Evolutionary conservation across 2,113 vertebrate genomes (phyloP).

Genomic region (Chloroceryle aenea): DNA sequence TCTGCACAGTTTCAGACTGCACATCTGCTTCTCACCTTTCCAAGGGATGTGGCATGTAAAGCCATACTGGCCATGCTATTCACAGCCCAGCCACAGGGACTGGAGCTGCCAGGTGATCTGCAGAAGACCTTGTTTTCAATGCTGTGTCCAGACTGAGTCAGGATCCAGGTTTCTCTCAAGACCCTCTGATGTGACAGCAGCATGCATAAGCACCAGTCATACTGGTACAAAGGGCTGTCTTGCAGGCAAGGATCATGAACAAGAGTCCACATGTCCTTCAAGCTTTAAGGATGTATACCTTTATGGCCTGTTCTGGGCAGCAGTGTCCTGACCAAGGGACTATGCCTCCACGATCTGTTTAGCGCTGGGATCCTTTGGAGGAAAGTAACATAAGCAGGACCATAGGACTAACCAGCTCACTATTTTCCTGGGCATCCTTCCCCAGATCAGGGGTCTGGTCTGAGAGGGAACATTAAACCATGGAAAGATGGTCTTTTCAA

Average conservation of each 20-base stretch:
- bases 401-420: background rate
- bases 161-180: background rate
- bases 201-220: background rate
- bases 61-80: fast-evolving
- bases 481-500: background rate
- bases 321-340: background rate
- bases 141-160: fast-evolving
- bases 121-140: background rate
- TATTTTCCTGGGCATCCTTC: background rate
- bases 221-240: background rate
- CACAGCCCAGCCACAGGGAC: background rate
- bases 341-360: fast-evolving
- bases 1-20: background rate
- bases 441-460: background rate
- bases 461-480: background rate
- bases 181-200: background rate
- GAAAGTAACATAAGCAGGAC: background rate
- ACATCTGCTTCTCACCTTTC: background rate
- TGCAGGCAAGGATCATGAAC: background rate
- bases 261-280: background rate
- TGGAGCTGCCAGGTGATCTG: background rate
- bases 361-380: background rate
- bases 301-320: background rate
- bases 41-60: background rate
- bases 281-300: background rate